Evolutionary conservation across 1,140 invertebrate genomes (phyloP), one percentile per base, ranked within the genome.

Genomic region (Battus philenor): DNA sequence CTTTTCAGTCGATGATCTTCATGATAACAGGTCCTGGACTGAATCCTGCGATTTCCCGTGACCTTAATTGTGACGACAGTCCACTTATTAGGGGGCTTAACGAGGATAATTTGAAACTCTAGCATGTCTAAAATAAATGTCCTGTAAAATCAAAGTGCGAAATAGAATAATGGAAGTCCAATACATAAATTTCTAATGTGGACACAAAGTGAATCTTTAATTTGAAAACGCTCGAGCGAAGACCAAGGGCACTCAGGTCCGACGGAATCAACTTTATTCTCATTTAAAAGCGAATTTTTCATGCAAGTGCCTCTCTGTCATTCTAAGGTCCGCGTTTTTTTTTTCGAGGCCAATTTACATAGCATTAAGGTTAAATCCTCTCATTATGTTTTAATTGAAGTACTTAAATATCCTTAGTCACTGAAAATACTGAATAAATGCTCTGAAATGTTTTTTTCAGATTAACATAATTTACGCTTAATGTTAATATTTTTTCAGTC

Each of bases 341-440:
- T 45, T 45, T 39, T 30, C 2, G 17, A 30, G 31, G 44, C 48
- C 44, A 41, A 50, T 50, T 50, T 43, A 34, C 39, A 43, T 56
- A 33, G 17, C 44, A 56, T 51, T 51, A 51, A 24, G 32, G 34
- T 32, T 22, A 45, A 50, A 45, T 50, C 45, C 31, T 13, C 33
- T 50, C 49, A 45, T 45, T 50, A 39, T 30, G 41, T 38, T 50
- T 45, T 41, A 41, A 41, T 41, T 41, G 29, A 26, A 13, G 29
- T 27, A 13, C 24, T 41, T 13, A 5, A 13, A 16, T 13, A 17
- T 24, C 18, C 36, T 12, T 16, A 9, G 24, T 17, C 26, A n/a
- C n/a, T n/a, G n/a, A n/a, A n/a, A n/a, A n/a, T n/a, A n/a, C n/a
- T n/a, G n/a, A n/a, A n/a, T n/a, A n/a, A n/a, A n/a, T n/a, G n/a